Evolutionary conservation across 2,888 invertebrate genomes (phyloP).

Genomic region (Zaprionus bogoriensis): DNA sequence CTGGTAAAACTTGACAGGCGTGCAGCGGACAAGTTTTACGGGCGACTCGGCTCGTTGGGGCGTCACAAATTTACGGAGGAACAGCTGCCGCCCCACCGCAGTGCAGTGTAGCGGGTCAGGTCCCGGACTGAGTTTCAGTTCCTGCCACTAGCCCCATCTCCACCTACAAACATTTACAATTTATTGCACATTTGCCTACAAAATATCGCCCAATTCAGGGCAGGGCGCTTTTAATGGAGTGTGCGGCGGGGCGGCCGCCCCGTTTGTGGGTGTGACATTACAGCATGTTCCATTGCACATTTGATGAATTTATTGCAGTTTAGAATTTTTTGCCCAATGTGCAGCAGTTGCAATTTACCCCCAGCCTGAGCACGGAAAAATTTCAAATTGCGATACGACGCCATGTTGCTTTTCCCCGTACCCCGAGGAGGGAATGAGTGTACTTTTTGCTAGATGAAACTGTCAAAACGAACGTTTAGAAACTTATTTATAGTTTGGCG

Average conservation of each 20-base stretch:
- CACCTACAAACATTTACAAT: conserved; percentile 72
- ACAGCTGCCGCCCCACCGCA: conserved; percentile 40
- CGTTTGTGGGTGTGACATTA: conserved; percentile 78
- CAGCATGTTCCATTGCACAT: conserved; percentile 81
- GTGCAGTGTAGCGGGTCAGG: too few species aligned
- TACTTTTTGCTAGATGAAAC: conserved; percentile 52
- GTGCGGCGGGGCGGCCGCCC: conserved; percentile 40
- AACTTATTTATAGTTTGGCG: conserved; percentile 73
- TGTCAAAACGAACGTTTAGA: conserved; percentile 77
- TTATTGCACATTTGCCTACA: conserved; percentile 78
- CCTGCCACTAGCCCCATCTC: not conserved
- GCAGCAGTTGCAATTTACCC: conserved; percentile 69
- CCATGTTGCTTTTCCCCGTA: conserved; percentile 25
- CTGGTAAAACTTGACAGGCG: conserved; percentile 77
- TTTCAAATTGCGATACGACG: conserved; percentile 37
- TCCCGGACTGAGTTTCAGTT: too few species aligned
- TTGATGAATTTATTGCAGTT: conserved; percentile 82
- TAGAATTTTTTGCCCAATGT: conserved; percentile 78
- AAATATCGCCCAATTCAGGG: conserved; percentile 74
- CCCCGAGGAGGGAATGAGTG: conserved; percentile 6
- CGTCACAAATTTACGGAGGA: conserved; percentile 55
- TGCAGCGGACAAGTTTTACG: conserved; percentile 73
- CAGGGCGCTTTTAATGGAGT: conserved; percentile 65
- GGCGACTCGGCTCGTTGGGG: conserved; percentile 46
- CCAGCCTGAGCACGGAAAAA: conserved; percentile 27